Conservation (phyloP, 2,113 vertebrate species). For the Oreochromis aureus region DNA sequence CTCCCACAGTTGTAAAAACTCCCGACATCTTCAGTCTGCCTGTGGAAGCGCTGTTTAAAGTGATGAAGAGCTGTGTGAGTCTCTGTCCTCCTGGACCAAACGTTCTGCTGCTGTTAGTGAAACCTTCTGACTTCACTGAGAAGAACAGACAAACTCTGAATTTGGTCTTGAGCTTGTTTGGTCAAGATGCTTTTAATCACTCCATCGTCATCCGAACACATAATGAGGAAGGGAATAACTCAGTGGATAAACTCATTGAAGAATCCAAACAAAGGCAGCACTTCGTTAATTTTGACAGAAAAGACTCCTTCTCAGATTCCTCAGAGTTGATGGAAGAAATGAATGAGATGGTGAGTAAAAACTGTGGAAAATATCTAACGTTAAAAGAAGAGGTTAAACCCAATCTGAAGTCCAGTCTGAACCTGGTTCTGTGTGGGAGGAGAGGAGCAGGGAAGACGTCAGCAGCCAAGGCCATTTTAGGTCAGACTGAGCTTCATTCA, state of each 20-base stretch:
- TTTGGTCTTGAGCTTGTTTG: neutral
- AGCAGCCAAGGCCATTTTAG: no score
- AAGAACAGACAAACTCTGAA: no score
- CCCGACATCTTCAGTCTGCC: accelerated
- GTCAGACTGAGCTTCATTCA: no score
- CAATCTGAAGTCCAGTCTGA: neutral
- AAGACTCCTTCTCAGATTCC: neutral
- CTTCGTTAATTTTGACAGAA: neutral
- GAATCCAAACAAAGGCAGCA: neutral
- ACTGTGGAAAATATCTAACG: neutral
- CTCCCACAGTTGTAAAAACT: no score
- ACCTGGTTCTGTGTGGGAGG: no score
- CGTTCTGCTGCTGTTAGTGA: no score
- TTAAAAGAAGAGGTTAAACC: neutral
- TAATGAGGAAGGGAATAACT: neutral
- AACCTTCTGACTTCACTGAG: no score
- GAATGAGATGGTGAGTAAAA: neutral
- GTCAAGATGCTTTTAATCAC: neutral
- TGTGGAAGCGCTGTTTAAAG: accelerated
- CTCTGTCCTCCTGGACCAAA: no score
- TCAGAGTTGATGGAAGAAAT: neutral
- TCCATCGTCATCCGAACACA: neutral
- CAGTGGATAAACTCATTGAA: neutral
- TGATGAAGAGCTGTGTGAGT: accelerated
- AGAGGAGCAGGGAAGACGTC: no score